Conservation (phyloP, 2,797 vertebrate genomes). For the Crenuchus spilurus region DNA sequence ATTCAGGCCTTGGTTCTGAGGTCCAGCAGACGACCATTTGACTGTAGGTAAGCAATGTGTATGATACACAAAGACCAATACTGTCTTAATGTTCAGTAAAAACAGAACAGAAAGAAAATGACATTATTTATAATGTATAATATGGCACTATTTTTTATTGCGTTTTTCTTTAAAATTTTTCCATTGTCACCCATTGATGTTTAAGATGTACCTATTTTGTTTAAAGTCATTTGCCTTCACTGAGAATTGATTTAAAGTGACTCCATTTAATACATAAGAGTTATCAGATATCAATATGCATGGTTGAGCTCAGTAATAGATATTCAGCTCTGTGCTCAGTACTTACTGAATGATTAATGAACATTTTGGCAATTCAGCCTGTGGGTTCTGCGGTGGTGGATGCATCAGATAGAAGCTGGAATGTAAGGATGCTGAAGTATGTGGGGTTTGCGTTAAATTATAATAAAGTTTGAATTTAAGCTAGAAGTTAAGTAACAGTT, state of each 20-base stretch:
- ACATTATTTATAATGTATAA: not conserved
- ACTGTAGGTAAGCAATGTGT: not conserved
- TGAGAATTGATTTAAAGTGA: constrained; percentile 1
- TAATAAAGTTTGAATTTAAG: not conserved
- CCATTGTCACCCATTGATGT: not conserved
- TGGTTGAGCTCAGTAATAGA: not conserved
- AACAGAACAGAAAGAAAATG: not conserved
- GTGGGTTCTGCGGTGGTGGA: not conserved
- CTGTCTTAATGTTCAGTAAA: not conserved
- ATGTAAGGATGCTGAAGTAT: not conserved
- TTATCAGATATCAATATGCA: not conserved
- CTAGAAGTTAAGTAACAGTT: not conserved
- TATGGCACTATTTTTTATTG: not conserved
- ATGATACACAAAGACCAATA: not conserved
- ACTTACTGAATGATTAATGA: constrained; percentile 16
- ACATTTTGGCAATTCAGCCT: not conserved
- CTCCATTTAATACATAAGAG: not conserved
- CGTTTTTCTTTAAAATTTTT: not conserved
- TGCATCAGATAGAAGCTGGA: constrained; percentile 21
- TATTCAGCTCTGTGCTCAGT: not conserved
- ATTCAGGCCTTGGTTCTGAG: not conserved
- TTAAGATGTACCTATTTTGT: not conserved
- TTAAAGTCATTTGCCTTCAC: not conserved
- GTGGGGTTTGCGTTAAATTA: not conserved
- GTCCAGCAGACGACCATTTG: not conserved